These are phyloP conservation scores for Seladonia tumulorum DNA, from an alignment of 2,888 invertebrate species.

Conservation along the genomic window DNA sequence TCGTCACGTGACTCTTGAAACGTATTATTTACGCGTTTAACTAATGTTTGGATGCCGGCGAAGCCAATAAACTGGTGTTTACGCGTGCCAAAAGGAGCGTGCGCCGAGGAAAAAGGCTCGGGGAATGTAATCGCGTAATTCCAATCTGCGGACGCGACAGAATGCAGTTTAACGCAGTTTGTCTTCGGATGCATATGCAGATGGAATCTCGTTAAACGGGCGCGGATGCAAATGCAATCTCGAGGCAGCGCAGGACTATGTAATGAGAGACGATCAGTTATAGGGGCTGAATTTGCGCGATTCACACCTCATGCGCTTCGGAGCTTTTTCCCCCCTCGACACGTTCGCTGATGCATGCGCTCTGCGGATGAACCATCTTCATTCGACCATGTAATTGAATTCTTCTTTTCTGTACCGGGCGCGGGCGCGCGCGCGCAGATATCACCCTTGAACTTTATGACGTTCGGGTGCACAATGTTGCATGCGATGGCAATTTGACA, in stretches of 20 bases:
- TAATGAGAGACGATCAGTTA: constrained; percentile 50
- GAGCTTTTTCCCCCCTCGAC: constrained; percentile 22
- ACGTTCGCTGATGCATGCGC: not conserved
- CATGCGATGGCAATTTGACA: not conserved
- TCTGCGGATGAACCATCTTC: not conserved
- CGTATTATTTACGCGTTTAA: not conserved
- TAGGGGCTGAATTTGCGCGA: constrained; percentile 40
- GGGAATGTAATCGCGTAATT: constrained; percentile 58
- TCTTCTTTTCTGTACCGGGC: not conserved
- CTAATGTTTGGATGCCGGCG: not conserved
- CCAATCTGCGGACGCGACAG: constrained; percentile 57
- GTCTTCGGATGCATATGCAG: constrained; percentile 58
- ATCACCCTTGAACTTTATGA: constrained; percentile 25
- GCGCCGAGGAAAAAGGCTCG: constrained; percentile 10
- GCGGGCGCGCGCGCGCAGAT: not conserved
- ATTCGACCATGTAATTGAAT: constrained; percentile 6
- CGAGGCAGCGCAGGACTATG: constrained; percentile 43
- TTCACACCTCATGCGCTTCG: constrained; percentile 20
- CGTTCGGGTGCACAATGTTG: not conserved
- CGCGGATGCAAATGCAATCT: constrained; percentile 64
- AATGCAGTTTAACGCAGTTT: constrained; percentile 61
- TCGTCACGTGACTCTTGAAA: not conserved
- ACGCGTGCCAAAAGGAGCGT: constrained; percentile 26
- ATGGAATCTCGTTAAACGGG: constrained; percentile 60
- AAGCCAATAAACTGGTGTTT: constrained; percentile 39